Evolutionary conservation across 2,888 invertebrate species (phyloP).

Genomic region (Lasioglossum leucozonium): DNA sequence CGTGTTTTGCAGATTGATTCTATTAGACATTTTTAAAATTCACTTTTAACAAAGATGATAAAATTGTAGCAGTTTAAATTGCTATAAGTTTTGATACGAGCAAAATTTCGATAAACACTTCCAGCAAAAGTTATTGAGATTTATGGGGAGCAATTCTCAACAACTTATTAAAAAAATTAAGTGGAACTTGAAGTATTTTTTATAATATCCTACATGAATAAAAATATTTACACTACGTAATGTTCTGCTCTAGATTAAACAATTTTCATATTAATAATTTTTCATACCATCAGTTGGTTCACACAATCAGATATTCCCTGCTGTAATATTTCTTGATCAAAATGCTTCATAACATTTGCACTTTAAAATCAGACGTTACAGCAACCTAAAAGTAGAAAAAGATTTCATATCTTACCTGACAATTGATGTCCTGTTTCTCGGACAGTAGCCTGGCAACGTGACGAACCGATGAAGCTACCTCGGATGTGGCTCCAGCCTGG

Average conservation of each 20-base stretch:
- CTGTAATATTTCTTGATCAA: no score
- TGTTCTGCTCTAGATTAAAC: no score
- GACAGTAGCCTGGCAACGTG: conserved; percentile 87
- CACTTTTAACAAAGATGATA: no score
- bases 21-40: neutral
- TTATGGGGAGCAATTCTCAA: neutral
- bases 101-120: neutral
- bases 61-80: no score
- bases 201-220: neutral
- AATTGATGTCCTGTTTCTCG: conserved; percentile 84
- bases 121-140: neutral
- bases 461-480: conserved; percentile 86
- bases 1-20: neutral
- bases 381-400: neutral
- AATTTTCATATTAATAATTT: no score
- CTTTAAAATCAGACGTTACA: no score
- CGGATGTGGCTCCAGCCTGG: conserved; percentile 83
- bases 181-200: neutral
- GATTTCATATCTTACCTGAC: conserved; percentile 74
- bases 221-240: neutral
- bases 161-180: neutral
- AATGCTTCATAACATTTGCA: no score
- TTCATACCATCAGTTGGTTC: no score
- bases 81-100: neutral
- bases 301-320: no score